These are phyloP conservation scores for Drosophila eugracilis DNA, from an alignment of 1,140 invertebrate genomes.

Conservation along the genomic window DNA sequence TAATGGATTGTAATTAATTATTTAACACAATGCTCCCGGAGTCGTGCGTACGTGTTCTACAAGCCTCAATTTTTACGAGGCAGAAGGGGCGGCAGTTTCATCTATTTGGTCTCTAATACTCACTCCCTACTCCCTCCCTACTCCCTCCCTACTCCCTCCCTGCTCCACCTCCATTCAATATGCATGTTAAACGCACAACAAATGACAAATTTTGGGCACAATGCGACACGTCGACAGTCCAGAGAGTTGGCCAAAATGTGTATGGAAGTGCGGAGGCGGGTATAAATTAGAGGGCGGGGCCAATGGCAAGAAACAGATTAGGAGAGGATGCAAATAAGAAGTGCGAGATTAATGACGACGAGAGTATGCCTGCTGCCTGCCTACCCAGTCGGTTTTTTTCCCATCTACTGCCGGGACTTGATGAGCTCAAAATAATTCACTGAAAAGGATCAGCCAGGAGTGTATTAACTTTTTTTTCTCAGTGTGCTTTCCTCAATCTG, in stretches of 20 bases:
- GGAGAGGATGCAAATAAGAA: slow-evolving; percentile 33
- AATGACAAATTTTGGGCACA: slow-evolving; percentile 55
- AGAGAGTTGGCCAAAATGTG: neutral
- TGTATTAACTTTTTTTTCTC: slow-evolving; percentile 20
- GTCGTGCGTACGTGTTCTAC: slow-evolving; percentile 39
- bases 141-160: too few relatives aligned
- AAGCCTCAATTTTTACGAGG: slow-evolving; percentile 25
- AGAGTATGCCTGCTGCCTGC: neutral
- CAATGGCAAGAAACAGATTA: slow-evolving; percentile 18
- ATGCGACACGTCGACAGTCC: slow-evolving; percentile 44
- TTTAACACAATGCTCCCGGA: slow-evolving; percentile 72
- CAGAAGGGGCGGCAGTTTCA: too few relatives aligned
- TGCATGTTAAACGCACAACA: slow-evolving; percentile 54
- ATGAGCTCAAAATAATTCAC: slow-evolving; percentile 31
- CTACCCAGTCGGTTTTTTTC: neutral
- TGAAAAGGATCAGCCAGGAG: slow-evolving; percentile 20
- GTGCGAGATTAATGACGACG: slow-evolving; percentile 31
- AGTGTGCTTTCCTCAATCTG: neutral
- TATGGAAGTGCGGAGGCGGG: slow-evolving; percentile 1
- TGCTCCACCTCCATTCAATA: slow-evolving; percentile 41
- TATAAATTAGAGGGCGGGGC: neutral
- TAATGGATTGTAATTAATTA: slow-evolving; percentile 84
- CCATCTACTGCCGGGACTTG: neutral
- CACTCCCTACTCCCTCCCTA: too few relatives aligned
- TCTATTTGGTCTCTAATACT: too few relatives aligned